Conservation (phyloP, 2,113 vertebrate species). For the Callocephalon fimbriatum region DNA sequence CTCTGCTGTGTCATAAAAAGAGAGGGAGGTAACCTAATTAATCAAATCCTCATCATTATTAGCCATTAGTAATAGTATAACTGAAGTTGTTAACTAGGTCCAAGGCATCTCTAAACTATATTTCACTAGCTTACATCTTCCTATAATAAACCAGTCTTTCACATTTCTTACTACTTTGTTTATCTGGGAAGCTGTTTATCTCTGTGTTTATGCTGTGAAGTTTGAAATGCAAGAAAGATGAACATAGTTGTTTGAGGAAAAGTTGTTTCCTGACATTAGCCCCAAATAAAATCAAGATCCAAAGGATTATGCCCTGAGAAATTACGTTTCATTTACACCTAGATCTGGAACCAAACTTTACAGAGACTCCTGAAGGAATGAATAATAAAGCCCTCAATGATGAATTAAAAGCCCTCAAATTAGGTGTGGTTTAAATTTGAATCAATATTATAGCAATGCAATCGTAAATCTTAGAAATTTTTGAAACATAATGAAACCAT, state of each 20-base stretch:
- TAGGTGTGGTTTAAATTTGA: not conserved
- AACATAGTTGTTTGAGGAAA: not conserved
- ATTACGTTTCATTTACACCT: not conserved
- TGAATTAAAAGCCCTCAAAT: not conserved
- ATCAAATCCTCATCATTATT: not conserved
- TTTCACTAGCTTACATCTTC: not conserved
- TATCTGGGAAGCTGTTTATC: not conserved
- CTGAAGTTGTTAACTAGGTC: not conserved
- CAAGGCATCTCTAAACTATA: not conserved
- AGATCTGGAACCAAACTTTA: not conserved
- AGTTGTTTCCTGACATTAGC: not conserved
- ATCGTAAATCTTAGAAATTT: not conserved
- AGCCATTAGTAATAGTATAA: not conserved
- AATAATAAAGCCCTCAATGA: not conserved
- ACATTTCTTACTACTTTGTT: not conserved
- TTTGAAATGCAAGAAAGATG: not conserved
- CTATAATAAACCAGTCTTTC: not conserved
- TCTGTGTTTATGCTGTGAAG: not conserved
- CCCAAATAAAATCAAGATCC: not conserved
- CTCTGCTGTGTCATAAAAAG: not conserved
- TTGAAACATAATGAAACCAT: not conserved
- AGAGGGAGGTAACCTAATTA: not conserved
- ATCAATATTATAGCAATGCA: not conserved
- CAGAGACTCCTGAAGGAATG: not conserved
- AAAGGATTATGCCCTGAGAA: not conserved